Percentiles rank a stretch among this genome's conserved stretches.
phyloP scores from a whole-genome alignment of 35 echinoderm and acorn worm genomes.

The Holothuria glaberrima region DNA sequence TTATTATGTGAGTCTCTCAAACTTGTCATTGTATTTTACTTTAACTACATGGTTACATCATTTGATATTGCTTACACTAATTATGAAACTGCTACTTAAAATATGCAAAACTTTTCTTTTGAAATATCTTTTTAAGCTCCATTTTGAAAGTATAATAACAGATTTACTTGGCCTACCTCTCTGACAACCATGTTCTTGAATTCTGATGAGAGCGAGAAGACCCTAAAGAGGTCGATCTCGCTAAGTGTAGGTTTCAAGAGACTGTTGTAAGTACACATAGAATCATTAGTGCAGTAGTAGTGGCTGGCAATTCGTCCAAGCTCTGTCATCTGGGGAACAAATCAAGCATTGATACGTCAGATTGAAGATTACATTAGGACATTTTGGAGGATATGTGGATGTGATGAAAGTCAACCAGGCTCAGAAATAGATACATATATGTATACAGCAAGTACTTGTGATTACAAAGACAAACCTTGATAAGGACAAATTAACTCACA shows the following conservation, averaged over 20 bases:
- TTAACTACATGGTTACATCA: no score
- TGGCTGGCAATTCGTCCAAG: conserved; percentile 98
- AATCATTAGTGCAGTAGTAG: conserved; percentile 98
- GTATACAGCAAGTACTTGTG: no score
- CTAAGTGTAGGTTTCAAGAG: conserved; percentile 91
- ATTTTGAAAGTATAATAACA: background rate
- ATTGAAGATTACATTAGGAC: no score
- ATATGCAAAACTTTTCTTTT: background rate
- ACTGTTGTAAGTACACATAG: conserved; percentile 96
- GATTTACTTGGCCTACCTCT: conserved; percentile 61
- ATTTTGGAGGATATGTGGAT: no score
- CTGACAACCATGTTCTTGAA: conserved; percentile 97
- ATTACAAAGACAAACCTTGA: no score
- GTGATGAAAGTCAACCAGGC: no score
- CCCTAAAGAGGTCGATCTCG: conserved; percentile 95
- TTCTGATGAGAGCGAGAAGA: conserved; percentile 96
- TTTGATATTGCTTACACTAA: no score
- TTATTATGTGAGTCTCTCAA: no score
- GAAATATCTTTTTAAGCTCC: background rate
- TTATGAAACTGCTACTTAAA: background rate
- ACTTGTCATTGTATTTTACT: no score
- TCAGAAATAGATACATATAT: no score
- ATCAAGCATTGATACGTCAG: no score
- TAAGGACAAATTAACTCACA: no score
- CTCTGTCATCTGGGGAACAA: conserved; percentile 78